Evolutionary conservation across 2,888 invertebrate species (phyloP).

Genomic region (Andrena marginata): DNA sequence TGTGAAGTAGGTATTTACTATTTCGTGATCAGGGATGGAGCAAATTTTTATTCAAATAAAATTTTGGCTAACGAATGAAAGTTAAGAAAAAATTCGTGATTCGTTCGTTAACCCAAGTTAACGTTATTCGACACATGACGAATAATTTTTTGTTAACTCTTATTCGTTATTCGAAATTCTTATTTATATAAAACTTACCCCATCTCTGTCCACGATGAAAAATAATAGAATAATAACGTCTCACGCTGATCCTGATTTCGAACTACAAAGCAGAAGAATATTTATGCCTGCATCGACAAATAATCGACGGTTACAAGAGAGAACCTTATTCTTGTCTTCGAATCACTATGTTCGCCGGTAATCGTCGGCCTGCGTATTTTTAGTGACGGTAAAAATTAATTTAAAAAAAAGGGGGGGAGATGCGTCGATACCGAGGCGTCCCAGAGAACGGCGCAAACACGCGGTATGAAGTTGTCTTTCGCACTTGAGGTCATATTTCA

Average conservation of each 20-base stretch:
- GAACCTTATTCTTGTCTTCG: not conserved
- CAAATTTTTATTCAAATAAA: too few species aligned
- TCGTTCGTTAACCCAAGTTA: too few species aligned
- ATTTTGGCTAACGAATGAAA: too few species aligned
- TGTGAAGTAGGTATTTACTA: too few species aligned
- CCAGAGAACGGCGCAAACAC: not conserved
- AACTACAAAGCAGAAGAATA: slow-evolving; percentile 9
- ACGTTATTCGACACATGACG: too few species aligned
- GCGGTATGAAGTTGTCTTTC: slow-evolving; percentile 41
- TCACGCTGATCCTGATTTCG: not conserved
- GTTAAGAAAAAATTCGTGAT: too few species aligned
- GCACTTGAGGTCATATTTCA: slow-evolving; percentile 46
- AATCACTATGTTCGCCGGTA: slow-evolving; percentile 13
- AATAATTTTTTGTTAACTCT: too few species aligned
- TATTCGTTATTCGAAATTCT: too few species aligned
- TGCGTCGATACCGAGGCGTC: not conserved
- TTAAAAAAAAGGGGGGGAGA: slow-evolving; percentile 17
- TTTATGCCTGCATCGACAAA: slow-evolving; percentile 30
- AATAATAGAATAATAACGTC: not conserved
- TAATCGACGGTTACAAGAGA: slow-evolving; percentile 19
- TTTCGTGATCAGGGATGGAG: too few species aligned
- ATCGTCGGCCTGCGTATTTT: slow-evolving; percentile 23
- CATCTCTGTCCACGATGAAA: not conserved
- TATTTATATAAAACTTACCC: too few species aligned
- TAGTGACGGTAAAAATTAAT: slow-evolving; percentile 30